A percentile compares a stretch with the other conserved stretches of the same genome.
phyloP scores from a whole-genome alignment of 1,140 invertebrate genomes.

The Plectrocnemia conspersa region DNA sequence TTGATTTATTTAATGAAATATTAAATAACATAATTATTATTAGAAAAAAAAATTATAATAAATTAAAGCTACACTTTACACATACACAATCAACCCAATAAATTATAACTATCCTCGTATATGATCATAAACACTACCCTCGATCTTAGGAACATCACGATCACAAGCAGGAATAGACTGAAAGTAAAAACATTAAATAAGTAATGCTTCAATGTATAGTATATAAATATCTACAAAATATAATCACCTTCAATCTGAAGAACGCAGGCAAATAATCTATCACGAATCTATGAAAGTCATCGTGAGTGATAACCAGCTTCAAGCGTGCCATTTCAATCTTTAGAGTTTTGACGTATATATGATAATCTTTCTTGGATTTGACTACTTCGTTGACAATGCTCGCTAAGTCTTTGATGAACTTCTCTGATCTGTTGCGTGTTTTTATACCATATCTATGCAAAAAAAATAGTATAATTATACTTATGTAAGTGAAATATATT shows the following conservation, averaged over 20 bases:
- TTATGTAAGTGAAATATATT: conserved; percentile 1
- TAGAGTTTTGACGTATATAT: conserved; percentile 16
- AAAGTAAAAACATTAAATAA: conserved; percentile 20
- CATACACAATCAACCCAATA: too few species aligned
- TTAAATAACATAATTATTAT: neutral
- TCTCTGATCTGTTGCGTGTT: conserved; percentile 23
- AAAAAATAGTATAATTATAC: conserved; percentile 9
- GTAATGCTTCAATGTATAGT: too few species aligned
- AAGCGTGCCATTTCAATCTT: conserved; percentile 31
- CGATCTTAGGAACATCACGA: conserved; percentile 19
- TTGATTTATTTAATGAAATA: neutral
- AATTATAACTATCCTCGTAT: conserved; percentile 5
- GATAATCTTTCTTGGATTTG: conserved; percentile 20
- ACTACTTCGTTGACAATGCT: conserved; percentile 19
- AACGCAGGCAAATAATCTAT: conserved; percentile 20
- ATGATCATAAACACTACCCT: conserved; percentile 5
- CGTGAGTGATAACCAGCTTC: conserved; percentile 25
- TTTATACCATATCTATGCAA: conserved; percentile 18
- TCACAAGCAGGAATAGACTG: conserved; percentile 28
- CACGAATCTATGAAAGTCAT: conserved; percentile 26
- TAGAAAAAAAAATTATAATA: neutral
- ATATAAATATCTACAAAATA: too few species aligned
- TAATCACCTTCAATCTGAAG: conserved; percentile 30
- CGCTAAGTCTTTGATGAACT: conserved; percentile 30
- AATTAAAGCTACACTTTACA: too few species aligned